phyloP scores from a whole-genome alignment of 1,140 invertebrate genomes.

The Trichonephila clavipes region DNA sequence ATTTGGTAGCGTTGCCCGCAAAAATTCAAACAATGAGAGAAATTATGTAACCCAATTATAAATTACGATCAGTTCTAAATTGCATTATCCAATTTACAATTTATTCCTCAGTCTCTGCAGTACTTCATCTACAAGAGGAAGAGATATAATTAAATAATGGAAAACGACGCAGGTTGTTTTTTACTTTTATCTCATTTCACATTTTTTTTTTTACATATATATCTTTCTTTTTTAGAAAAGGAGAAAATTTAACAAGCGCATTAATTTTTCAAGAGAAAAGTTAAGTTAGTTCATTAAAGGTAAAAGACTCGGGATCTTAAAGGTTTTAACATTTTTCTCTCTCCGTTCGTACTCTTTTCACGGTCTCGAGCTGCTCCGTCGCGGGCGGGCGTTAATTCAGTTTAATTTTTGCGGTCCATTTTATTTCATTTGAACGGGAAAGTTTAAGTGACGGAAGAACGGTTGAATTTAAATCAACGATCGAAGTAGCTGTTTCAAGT shows the following conservation, averaged over 20 bases:
- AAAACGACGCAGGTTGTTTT: conserved; percentile 58
- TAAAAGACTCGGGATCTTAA: conserved; percentile 46
- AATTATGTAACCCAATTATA: conserved; percentile 76
- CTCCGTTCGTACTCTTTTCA: not conserved
- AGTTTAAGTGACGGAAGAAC: not conserved
- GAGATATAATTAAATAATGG: conserved; percentile 71
- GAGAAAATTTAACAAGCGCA: conserved; percentile 75
- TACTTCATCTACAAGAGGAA: not conserved
- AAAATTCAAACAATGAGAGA: conserved; percentile 76
- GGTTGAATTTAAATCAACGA: conserved; percentile 59
- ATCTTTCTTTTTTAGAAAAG: not conserved
- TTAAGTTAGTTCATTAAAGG: conserved; percentile 71
- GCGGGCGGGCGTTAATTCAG: conserved; percentile 32
- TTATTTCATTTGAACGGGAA: not conserved
- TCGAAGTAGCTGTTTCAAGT: not conserved
- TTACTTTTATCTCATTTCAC: conserved; percentile 28
- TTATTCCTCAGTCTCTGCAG: conserved; percentile 60
- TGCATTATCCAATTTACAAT: conserved; percentile 76
- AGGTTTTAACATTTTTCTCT: conserved; percentile 63
- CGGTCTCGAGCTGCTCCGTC: not conserved
- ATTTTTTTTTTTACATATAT: conserved; percentile 19
- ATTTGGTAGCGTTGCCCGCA: conserved; percentile 45
- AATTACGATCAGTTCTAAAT: conserved; percentile 76
- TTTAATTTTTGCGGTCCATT: conserved; percentile 51
- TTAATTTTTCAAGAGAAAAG: conserved; percentile 74